Evolutionary conservation across 2,888 invertebrate genomes (phyloP).

Genomic region (Cordilura impudica): DNA sequence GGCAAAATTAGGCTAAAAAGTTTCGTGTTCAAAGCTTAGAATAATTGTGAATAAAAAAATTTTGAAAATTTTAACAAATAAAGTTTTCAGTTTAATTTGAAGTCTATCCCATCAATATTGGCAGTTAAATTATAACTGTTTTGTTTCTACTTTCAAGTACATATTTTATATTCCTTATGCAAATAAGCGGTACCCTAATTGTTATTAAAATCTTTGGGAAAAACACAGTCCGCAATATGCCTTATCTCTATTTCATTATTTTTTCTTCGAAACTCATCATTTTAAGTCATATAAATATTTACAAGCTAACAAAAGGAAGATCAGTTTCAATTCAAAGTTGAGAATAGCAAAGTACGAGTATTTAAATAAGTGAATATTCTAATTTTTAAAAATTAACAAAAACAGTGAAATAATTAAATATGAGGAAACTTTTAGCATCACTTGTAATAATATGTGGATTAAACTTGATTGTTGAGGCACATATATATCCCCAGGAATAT

Average conservation of each 20-base stretch:
- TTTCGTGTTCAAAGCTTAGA: too few relatives aligned
- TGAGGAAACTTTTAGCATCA: not conserved
- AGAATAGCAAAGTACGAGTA: not conserved
- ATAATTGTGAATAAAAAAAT: too few relatives aligned
- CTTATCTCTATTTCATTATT: not conserved
- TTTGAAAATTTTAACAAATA: too few relatives aligned
- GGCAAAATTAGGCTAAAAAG: too few relatives aligned
- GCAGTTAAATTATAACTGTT: too few relatives aligned
- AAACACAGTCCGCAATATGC: not conserved
- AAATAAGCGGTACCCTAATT: too few relatives aligned
- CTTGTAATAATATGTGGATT: not conserved
- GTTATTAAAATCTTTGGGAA: not conserved
- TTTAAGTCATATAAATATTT: not conserved
- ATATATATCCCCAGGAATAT: too few relatives aligned
- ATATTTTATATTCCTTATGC: too few relatives aligned
- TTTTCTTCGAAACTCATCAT: not conserved
- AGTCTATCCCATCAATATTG: too few relatives aligned
- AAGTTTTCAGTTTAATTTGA: too few relatives aligned
- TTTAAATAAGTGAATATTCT: not conserved
- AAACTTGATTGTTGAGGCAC: too few relatives aligned
- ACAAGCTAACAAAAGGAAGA: not conserved
- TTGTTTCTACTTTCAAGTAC: too few relatives aligned
- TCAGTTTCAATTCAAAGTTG: not conserved
- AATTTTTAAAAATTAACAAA: not conserved
- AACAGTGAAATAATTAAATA: not conserved